Evolutionary conservation across 2,888 invertebrate genomes (phyloP), one percentile per base, ranked within the genome.

Genomic region (Hirtodrosophila trivittata): DNA sequence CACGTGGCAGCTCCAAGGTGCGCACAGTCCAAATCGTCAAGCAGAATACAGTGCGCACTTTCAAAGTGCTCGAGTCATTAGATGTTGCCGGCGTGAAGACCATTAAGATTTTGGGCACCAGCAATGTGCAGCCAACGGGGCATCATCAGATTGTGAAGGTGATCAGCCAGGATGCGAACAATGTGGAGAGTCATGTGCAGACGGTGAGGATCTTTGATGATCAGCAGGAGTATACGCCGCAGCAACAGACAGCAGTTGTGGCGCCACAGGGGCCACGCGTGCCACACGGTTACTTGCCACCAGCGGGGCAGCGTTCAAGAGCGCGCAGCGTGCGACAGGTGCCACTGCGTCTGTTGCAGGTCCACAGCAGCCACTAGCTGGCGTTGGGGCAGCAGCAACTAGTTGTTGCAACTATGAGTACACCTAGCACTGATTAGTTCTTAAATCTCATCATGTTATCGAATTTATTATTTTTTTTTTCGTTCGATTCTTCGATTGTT

Each of bases 11-110:
- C 46, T 64, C 83, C 14, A 85, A 82, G 1, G 69, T 89, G 26
- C 90, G 89, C 13, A 89, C 88, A 1, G 84, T 89, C 0, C 90
- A 89, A 60, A 89, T 89, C 28, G 73, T 87, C 2, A 85, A 89
- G 41, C 60, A 75, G 0, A 69, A 77, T 46, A 58, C 65, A 0
- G 75, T 81, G 1, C 86, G 86, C 14, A 89, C 88, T 0, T 75
- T 89, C 25, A 86, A 85, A 63, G 86, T 89, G 28, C 70, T 88
- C 0, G 90, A 89, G 38, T 81, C 86, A 0, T 50, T 85, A 10
- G 89, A 89, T 50, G 67, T 75, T 9, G 58, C 66, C 1, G 89
- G 90, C 9, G 86, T 87, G 9, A 89, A 88, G 50, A 89, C 89
- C 0, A 88, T 89, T 13, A 86, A 89, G 43, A 88, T 89, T 3